phyloP scores from a whole-genome alignment of 2,888 invertebrate species.

The Thelaira solivaga region DNA sequence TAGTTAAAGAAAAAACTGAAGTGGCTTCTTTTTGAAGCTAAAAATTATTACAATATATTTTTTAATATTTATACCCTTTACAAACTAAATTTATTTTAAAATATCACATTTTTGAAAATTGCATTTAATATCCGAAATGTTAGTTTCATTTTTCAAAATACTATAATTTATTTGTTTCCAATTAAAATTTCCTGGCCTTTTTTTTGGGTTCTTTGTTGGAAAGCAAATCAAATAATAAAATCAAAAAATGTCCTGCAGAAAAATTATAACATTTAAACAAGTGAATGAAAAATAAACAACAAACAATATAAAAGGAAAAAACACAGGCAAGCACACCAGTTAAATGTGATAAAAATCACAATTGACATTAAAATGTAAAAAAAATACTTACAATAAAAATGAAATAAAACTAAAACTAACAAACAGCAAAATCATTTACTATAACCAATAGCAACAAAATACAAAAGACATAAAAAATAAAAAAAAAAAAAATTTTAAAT shows the following conservation, averaged over 20 bases:
- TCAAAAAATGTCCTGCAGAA: conserved; percentile 26
- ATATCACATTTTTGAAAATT: too few relatives aligned
- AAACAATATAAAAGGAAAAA: too few relatives aligned
- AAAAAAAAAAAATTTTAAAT: neutral
- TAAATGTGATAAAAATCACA: conserved; percentile 59
- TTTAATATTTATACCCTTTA: too few relatives aligned
- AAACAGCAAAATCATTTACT: conserved; percentile 46
- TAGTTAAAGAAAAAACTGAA: too few relatives aligned
- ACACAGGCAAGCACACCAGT: conserved; percentile 28
- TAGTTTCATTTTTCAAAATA: neutral
- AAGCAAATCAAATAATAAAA: conserved; percentile 5
- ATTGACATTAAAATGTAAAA: conserved; percentile 59
- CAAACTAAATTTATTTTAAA: too few relatives aligned
- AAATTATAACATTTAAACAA: conserved; percentile 29
- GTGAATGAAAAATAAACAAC: neutral
- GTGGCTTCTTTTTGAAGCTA: too few relatives aligned
- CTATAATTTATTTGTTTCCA: neutral
- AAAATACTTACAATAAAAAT: conserved; percentile 21
- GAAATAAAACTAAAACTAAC: conserved; percentile 42
- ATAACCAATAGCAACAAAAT: conserved; percentile 24
- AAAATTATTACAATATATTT: too few relatives aligned
- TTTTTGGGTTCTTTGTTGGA: neutral
- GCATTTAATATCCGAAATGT: too few relatives aligned
- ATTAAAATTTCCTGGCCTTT: conserved; percentile 17
- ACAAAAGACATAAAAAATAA: conserved; percentile 15